Conservation (phyloP, 2,888 invertebrate species). For the Tinea trinotella region DNA sequence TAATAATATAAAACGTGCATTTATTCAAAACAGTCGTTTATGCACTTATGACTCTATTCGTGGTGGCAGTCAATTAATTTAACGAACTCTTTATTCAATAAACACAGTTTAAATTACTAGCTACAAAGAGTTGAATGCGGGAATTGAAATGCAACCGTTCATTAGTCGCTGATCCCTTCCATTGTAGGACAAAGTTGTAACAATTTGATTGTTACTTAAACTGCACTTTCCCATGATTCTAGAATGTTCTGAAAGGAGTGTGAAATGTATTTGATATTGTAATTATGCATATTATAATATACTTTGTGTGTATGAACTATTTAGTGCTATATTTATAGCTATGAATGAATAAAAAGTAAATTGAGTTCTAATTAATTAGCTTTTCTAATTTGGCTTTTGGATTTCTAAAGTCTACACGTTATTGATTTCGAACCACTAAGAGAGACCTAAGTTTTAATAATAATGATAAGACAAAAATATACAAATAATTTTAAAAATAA, state of each 20-base stretch:
- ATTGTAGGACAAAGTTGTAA: not conserved
- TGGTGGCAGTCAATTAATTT: not conserved
- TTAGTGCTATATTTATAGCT: too few relatives aligned
- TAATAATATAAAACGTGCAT: too few relatives aligned
- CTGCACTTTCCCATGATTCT: conserved; percentile 13
- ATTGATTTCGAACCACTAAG: too few relatives aligned
- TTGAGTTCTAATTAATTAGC: too few relatives aligned
- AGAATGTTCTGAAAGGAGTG: not conserved
- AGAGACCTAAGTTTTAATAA: too few relatives aligned
- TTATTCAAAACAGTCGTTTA: too few relatives aligned
- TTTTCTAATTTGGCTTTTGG: too few relatives aligned
- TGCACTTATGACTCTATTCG: not conserved
- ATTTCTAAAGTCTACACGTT: too few relatives aligned
- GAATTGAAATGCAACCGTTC: conserved; percentile 12
- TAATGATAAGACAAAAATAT: too few relatives aligned
- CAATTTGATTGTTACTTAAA: conserved; percentile 11
- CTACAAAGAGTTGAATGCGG: conserved; percentile 16
- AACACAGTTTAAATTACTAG: conserved; percentile 18
- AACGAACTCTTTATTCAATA: conserved; percentile 18
- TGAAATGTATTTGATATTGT: not conserved
- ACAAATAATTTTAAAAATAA: too few relatives aligned
- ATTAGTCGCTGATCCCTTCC: conserved; percentile 9
- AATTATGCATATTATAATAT: not conserved
- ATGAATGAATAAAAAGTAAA: too few relatives aligned
- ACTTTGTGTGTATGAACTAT: too few relatives aligned